These are phyloP conservation scores for Trichechus manatus DNA, from an alignment of 2,113 vertebrate genomes.

Conservation along the genomic window DNA sequence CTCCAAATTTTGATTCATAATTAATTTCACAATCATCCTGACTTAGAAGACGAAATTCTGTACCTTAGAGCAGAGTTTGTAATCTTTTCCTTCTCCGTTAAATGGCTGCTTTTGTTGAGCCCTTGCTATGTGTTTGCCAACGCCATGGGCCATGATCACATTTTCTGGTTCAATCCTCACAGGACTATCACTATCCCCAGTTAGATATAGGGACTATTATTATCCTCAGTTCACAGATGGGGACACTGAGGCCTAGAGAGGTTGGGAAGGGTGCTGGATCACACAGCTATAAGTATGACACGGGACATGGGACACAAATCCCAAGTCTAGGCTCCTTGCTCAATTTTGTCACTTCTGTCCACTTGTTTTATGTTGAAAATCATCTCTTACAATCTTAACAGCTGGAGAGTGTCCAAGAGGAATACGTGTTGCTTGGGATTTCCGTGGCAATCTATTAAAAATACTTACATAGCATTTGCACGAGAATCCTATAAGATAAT, in stretches of 20 bases:
- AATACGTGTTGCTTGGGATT: not conserved
- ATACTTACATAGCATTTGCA: conserved; percentile 46
- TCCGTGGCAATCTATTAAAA: not conserved
- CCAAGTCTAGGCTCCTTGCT: not conserved
- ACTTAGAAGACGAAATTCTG: not conserved
- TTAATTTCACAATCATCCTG: not conserved
- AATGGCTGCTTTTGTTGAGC: not conserved
- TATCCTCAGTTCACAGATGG: not conserved
- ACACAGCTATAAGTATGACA: not conserved
- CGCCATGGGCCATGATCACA: fast-evolving
- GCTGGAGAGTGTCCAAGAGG: not conserved
- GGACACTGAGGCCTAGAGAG: not conserved
- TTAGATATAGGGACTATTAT: not conserved
- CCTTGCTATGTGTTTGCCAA: too few species aligned
- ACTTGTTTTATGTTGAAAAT: not conserved
- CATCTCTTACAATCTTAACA: not conserved
- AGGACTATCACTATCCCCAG: not conserved
- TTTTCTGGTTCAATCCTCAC: not conserved
- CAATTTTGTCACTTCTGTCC: not conserved
- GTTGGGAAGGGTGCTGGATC: not conserved
- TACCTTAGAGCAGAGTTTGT: not conserved
- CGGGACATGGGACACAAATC: not conserved
- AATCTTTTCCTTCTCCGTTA: not conserved
- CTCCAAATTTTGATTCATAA: not conserved
- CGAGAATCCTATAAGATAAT: conserved; percentile 12